Conservation (phyloP, 2,797 vertebrate genomes). For the Remorina albescens region DNA sequence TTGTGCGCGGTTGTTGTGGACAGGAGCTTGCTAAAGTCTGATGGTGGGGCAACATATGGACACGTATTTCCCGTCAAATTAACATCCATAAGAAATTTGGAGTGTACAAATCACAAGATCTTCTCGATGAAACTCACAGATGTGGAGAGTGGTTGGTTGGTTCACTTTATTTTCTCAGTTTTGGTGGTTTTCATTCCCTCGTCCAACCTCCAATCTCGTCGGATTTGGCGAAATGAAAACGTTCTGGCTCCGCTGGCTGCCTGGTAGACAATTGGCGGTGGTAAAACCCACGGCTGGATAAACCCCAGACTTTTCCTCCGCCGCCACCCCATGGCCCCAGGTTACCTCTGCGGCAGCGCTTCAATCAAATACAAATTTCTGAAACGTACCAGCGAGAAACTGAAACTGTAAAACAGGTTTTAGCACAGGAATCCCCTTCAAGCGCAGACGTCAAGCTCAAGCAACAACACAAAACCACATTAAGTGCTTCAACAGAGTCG, state of each 20-base stretch:
- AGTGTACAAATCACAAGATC: neutral
- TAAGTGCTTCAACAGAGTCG: no score
- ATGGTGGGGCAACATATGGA: no score
- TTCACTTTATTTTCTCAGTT: neutral
- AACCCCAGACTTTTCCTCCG: neutral
- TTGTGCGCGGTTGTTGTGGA: neutral
- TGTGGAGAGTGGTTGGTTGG: neutral
- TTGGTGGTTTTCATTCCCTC: neutral
- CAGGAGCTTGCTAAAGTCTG: neutral
- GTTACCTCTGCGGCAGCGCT: neutral
- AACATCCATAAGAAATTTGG: neutral
- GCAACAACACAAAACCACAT: neutral
- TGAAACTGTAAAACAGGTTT: neutral
- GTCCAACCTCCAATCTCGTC: neutral
- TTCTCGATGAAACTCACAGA: neutral
- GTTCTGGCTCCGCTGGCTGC: neutral
- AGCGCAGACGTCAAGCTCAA: neutral
- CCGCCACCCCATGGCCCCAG: neutral
- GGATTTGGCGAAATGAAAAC: neutral
- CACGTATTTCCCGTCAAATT: no score
- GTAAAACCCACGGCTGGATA: neutral
- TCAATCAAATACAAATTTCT: neutral
- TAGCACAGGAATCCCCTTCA: conserved; percentile 3
- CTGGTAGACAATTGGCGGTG: neutral
- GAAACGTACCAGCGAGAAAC: neutral